Percentiles rank a stretch among this genome's conserved stretches.
These are phyloP conservation scores for Acleris emargana DNA, from an alignment of 2,888 invertebrate species.

Conservation along the genomic window DNA sequence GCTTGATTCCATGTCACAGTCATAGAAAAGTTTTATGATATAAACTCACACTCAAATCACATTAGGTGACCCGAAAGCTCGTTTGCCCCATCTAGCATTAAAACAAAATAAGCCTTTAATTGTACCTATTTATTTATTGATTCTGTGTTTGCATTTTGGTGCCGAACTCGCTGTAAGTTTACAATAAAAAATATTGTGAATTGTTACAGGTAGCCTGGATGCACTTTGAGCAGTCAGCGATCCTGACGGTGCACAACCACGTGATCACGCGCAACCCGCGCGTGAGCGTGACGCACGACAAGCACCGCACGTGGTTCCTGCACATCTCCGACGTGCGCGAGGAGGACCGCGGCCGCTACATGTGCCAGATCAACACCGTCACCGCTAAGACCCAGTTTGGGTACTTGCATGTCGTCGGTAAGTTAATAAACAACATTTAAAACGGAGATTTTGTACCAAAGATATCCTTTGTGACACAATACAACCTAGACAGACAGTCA, in stretches of 20 bases:
- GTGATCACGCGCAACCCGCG: constrained; percentile 96
- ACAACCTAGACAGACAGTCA: too few relatives aligned
- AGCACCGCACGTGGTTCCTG: constrained; percentile 96
- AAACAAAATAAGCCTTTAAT: too few relatives aligned
- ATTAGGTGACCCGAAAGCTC: too few relatives aligned
- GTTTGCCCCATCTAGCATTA: too few relatives aligned
- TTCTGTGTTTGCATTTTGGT: neutral
- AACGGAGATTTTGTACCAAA: too few relatives aligned
- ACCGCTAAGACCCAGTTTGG: constrained; percentile 97
- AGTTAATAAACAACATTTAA: constrained; percentile 56
- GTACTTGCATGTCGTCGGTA: constrained; percentile 95
- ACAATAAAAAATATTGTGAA: neutral
- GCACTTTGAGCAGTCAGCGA: constrained; percentile 97
- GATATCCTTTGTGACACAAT: too few relatives aligned
- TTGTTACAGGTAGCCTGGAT: constrained; percentile 95
- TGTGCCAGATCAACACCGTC: constrained; percentile 97
- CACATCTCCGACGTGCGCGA: constrained; percentile 96
- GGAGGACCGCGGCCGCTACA: constrained; percentile 95
- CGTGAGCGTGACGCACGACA: constrained; percentile 95
- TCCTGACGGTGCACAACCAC: constrained; percentile 96
- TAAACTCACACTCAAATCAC: too few relatives aligned
- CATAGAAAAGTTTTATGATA: too few relatives aligned
- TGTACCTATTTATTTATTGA: too few relatives aligned
- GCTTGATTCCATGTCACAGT: too few relatives aligned
- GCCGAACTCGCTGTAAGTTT: neutral